Evolutionary conservation across 1,140 invertebrate genomes (phyloP), one percentile per base, ranked within the genome.

Genomic region (Brachionus manjavacas): DNA sequence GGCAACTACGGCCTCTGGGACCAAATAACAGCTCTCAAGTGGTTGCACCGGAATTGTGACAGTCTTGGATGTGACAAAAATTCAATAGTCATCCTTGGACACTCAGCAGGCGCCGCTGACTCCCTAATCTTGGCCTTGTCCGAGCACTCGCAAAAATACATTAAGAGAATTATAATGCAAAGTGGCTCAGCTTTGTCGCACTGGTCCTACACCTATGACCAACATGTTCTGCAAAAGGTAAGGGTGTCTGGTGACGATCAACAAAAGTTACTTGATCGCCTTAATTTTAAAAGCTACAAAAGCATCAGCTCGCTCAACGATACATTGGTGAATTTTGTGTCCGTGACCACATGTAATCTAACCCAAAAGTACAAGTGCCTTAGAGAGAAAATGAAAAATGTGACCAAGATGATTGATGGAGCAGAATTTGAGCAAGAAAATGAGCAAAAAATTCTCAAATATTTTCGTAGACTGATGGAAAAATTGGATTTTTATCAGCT

Each of bases 1-100:
- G 92, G 92, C 0, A 93, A 93, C 88, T 90, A 89, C 49, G 92
- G 92, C 0, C 85, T 94, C 3, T 92, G 92, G 87, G 93, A 94
- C 88, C 92, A 93, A 87, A 89, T 87, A 28, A 85, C 91, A 85
- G 92, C 92, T 9, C 84, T 93, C 2, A 91, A 86, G 88, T 93
- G 92, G 92, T 88, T 92, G 8, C 89, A 88, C 23, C 83, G 88
- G 25, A 89, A 90, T 84, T 88, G 89, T 79, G 80, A 25, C 6
- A 60, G 16, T 9, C 88, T 88, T 84, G 87, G 87, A 14, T 88
- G 88, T 25, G 85, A 89, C 84, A 85, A 85, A 8, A 78, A 85
- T 9, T 70, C 84, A 3, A 87, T 89, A 7, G 88, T 87, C 4
- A 66, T 89, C 52, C 86, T 87, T 83, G 88, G 88, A 4, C 86